phyloP scores from a whole-genome alignment of 1,140 invertebrate species.

The Bemisia tabaci region DNA sequence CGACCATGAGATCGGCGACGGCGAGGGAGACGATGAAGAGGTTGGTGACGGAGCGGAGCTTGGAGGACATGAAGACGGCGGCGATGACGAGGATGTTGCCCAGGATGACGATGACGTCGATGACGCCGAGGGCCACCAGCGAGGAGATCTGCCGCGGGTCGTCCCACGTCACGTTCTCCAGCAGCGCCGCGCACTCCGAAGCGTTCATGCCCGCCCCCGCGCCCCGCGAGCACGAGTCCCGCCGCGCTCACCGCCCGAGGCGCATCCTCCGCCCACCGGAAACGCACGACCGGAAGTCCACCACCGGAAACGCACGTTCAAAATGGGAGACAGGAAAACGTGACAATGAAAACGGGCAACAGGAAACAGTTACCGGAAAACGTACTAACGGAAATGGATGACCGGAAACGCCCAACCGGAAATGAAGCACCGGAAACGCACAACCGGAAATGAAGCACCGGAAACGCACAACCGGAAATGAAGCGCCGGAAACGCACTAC shows the following conservation, averaged over 20 bases:
- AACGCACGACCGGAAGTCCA: background rate
- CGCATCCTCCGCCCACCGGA: no score
- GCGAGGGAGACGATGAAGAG: slow-evolving; percentile 89
- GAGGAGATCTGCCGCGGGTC: slow-evolving; percentile 55
- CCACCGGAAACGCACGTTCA: background rate
- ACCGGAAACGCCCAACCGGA: no score
- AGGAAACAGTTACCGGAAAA: background rate
- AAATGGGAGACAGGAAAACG: background rate
- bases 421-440: no score
- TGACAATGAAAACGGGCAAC: background rate
- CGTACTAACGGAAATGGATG: background rate
- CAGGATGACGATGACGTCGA: slow-evolving; percentile 72
- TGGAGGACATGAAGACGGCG: slow-evolving; percentile 74
- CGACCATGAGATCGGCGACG: slow-evolving; percentile 81
- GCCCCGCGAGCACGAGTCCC: background rate
- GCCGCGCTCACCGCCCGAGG: background rate
- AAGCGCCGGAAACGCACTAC: background rate
- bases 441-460: no score
- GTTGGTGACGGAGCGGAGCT: slow-evolving; percentile 84
- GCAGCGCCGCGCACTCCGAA: slow-evolving; percentile 54
- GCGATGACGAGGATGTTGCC: slow-evolving; percentile 85
- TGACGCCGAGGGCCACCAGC: slow-evolving; percentile 59
- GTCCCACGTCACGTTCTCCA: slow-evolving; percentile 60
- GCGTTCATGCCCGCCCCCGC: slow-evolving; percentile 40
- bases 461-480: no score